Percentiles rank a stretch among this genome's conserved stretches.
phyloP scores from a whole-genome alignment of 2,888 invertebrate genomes.

The Scaptomyza caliginosa region DNA sequence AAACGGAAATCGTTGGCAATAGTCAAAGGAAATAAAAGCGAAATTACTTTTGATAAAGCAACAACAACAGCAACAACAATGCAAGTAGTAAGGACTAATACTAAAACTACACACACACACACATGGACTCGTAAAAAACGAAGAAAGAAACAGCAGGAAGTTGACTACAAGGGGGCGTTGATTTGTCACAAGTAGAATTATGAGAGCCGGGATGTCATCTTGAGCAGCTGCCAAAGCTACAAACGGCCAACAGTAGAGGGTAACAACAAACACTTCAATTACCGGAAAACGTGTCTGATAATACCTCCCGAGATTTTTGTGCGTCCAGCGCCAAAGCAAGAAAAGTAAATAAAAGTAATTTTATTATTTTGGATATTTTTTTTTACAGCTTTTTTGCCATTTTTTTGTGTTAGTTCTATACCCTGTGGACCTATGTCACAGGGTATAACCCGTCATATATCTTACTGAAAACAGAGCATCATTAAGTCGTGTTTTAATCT shows the following conservation, averaged over 20 bases:
- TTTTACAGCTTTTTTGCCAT: conserved; percentile 47
- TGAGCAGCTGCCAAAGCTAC: conserved; percentile 56
- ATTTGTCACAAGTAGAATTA: conserved; percentile 78
- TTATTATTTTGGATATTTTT: conserved; percentile 60
- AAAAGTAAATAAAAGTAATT: conserved; percentile 74
- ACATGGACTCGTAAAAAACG: conserved; percentile 55
- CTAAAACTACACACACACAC: conserved; percentile 59
- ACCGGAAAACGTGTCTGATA: conserved; percentile 81
- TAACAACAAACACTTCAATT: conserved; percentile 72
- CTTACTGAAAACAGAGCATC: neutral
- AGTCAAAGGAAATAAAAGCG: conserved; percentile 77
- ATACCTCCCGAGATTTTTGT: conserved; percentile 65
- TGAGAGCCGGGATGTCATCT: conserved; percentile 55
- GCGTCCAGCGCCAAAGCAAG: conserved; percentile 24
- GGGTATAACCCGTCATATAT: neutral
- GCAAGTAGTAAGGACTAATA: conserved; percentile 33
- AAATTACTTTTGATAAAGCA: conserved; percentile 79
- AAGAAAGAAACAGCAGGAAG: conserved; percentile 60
- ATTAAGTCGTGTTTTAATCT: fast-evolving
- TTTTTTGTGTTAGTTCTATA: conserved; percentile 13
- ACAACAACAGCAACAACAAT: conserved; percentile 36
- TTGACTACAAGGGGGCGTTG: conserved; percentile 77
- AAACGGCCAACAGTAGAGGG: conserved; percentile 20
- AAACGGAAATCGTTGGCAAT: conserved; percentile 80
- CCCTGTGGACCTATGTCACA: conserved; percentile 1